Evolutionary conservation across 2,888 invertebrate species (phyloP), one percentile per base, ranked within the genome.

Genomic region (Philereme vetulata): DNA sequence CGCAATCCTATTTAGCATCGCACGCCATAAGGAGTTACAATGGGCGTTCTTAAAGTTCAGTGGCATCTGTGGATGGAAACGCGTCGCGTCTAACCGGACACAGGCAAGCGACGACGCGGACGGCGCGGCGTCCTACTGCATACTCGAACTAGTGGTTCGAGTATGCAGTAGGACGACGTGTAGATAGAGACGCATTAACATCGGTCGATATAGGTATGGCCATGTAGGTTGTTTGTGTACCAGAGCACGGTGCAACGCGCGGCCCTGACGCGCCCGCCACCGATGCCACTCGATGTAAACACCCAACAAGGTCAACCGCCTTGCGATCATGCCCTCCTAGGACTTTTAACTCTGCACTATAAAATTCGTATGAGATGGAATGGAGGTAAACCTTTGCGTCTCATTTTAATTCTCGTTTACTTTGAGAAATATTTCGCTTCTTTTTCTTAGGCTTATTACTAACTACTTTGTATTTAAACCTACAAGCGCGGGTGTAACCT

Each of bases 161-260:
- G 85, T 84, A 88, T 86, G 88, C 88, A 86, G 86, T n/a, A n/a
- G n/a, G n/a, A n/a, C n/a, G n/a, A n/a, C n/a, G 81, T 80, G 81
- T 82, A 82, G 77, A 80, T 84, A 77, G 70, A 74, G 70, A 67
- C 64, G 70, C 79, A 77, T 78, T 77, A 75, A 72, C 75, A 71
- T 76, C 66, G 48, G 48, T 57, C 47, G 62, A 51, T 74, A 65
- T 82, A 79, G 67, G 66, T 84, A 82, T 83, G 71, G 70, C 57
- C 86, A 81, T 88, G 79, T 87, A 77, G 81, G 84, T 85, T 88
- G 88, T 87, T 90, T 90, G 88, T 88, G 84, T 83, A 83, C 77
- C 81, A 75, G 72, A 42, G 53, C 71, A 68, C 77, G 71, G 82
- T 86, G 86, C 88, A 86, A 79, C 76, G 88, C 69, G 85, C 88